Conservation (phyloP, 2,888 invertebrate species). For the Brachypalpus laphriformis region DNA sequence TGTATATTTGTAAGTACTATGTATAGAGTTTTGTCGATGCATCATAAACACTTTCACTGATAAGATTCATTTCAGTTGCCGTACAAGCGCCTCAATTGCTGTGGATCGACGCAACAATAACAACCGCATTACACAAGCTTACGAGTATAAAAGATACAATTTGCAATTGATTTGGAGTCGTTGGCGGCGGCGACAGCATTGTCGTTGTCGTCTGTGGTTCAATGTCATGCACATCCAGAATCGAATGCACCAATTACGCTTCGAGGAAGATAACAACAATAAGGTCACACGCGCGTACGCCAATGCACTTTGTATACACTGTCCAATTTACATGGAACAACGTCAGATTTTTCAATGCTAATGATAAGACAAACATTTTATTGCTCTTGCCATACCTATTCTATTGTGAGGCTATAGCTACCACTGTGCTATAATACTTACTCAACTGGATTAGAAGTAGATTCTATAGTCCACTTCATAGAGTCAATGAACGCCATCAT, state of each 20-base stretch:
- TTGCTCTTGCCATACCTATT: neutral
- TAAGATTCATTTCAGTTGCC: neutral
- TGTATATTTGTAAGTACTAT: neutral
- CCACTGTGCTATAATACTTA: neutral
- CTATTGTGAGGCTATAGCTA: neutral
- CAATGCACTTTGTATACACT: constrained; percentile 25
- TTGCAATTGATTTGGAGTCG: constrained; percentile 3
- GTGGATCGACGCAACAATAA: constrained; percentile 9
- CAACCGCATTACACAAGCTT: neutral
- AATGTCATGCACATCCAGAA: constrained; percentile 37
- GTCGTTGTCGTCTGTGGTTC: constrained; percentile 38
- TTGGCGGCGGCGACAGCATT: neutral
- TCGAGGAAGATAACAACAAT: constrained; percentile 40
- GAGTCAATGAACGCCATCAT: neutral
- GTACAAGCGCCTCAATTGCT: constrained; percentile 11
- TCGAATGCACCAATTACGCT: constrained; percentile 38
- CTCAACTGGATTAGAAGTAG: neutral
- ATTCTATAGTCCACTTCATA: neutral
- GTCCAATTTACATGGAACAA: constrained; percentile 25
- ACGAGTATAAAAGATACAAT: constrained; percentile 18
- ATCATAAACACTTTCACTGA: constrained; percentile 31
- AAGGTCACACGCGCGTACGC: constrained; percentile 58
- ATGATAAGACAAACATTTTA: neutral
- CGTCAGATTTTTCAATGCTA: neutral
- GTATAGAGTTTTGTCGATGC: too few species aligned